A percentile compares a stretch with the other conserved stretches of the same genome.
Conservation (phyloP, 2,888 invertebrate species). For the Dusona sp. region DNA sequence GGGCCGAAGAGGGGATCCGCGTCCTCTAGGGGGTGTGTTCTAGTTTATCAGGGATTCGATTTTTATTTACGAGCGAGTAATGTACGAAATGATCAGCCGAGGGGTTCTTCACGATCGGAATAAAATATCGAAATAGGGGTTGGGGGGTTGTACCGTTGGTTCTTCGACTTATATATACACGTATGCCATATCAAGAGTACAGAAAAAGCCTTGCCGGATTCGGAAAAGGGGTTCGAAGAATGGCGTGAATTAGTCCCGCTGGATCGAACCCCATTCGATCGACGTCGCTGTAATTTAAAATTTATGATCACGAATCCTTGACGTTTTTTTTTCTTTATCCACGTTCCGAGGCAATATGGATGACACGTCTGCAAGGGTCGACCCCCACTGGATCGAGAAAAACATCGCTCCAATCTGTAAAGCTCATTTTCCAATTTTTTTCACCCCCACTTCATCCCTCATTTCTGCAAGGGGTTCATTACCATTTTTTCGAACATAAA, state of each 20-base stretch:
- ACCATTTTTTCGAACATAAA: background rate
- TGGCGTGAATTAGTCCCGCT: slow-evolving; percentile 79
- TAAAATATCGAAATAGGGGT: slow-evolving; percentile 51
- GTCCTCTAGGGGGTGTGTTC: slow-evolving; percentile 67
- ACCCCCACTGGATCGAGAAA: slow-evolving; percentile 37
- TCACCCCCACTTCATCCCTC: slow-evolving; percentile 7
- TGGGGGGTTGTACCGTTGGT: slow-evolving; percentile 21
- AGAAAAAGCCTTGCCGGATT: slow-evolving; percentile 39
- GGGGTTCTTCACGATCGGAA: slow-evolving; percentile 55
- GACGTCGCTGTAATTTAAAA: slow-evolving; percentile 77
- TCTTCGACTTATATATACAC: slow-evolving; percentile 52
- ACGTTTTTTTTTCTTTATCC: slow-evolving; percentile 21
- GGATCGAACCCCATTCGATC: slow-evolving; percentile 76
- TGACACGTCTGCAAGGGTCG: slow-evolving; percentile 54
- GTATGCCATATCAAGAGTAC: background rate
- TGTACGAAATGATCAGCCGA: slow-evolving; percentile 62
- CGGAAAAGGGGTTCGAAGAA: slow-evolving; percentile 74
- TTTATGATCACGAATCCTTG: slow-evolving; percentile 74
- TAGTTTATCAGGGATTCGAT: slow-evolving; percentile 72
- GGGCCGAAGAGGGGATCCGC: background rate
- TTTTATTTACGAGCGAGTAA: slow-evolving; percentile 72
- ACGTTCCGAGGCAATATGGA: slow-evolving; percentile 31
- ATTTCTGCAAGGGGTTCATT: slow-evolving; percentile 1
- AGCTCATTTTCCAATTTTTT: slow-evolving; percentile 49
- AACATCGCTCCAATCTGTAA: slow-evolving; percentile 16